A percentile compares a stretch with the other conserved stretches of the same genome.
Evolutionary conservation across 2,797 vertebrate species (phyloP).

Genomic region (Pteronotus mesoamericanus): DNA sequence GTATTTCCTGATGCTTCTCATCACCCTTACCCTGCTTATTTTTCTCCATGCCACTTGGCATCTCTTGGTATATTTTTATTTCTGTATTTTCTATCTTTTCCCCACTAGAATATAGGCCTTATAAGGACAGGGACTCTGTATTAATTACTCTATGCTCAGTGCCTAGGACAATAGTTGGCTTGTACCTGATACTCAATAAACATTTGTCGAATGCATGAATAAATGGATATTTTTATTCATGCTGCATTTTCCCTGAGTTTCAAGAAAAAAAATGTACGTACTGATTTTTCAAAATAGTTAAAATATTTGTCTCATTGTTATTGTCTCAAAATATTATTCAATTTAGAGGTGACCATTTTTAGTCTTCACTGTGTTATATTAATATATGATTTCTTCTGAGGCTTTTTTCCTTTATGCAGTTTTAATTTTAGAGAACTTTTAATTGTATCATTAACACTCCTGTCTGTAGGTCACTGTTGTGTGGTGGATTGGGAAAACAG

Average conservation of each 20-base stretch:
- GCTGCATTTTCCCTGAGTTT: neutral
- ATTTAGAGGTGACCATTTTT: conserved; percentile 37
- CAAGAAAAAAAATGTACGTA: neutral
- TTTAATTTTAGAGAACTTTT: conserved; percentile 73
- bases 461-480: conserved; percentile 68
- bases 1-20: neutral
- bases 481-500: conserved; percentile 60
- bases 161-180: neutral
- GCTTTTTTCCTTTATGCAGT: conserved; percentile 40
- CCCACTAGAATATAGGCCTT: neutral
- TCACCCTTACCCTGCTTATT: neutral
- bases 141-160: neutral
- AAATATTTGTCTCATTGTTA: neutral
- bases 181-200: neutral
- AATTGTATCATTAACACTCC: conserved; percentile 71
- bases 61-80: neutral
- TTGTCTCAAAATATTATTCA: conserved; percentile 7
- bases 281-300: conserved; percentile 16
- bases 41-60: neutral
- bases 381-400: conserved; percentile 61
- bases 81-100: neutral
- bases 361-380: conserved; percentile 38
- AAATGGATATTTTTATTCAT: conserved; percentile 21
- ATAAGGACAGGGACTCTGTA: neutral
- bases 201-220: neutral